Base-by-base conservation (phyloP, 1,140 invertebrate species). In the Plectrocnemia conspersa region DNA sequence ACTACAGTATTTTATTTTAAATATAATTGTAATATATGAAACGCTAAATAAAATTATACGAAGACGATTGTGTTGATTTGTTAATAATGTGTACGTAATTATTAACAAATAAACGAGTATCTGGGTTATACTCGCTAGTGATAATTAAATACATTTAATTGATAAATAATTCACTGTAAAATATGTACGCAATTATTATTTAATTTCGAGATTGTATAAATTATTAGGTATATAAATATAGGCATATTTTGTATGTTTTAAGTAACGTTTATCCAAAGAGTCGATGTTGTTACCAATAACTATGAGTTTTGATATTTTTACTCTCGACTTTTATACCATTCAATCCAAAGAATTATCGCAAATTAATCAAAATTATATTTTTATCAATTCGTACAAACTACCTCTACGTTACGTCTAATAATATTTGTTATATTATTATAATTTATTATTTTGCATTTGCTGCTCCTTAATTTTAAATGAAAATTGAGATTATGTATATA, bases 271-370 rank as follows among this genome's bases (percentile, higher is more conserved):
- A 38, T 48, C 50, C 44, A 56, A 61, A 57, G 49, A 52, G 50
- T 61, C 38, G 50, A 50, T 61, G 59, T 61, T 53, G 54, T 61
- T 61, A 61, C 59, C 59, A 56, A 61, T 56, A 53, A n/a, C n/a
- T n/a, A n/a, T 44, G 32, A 4, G 9, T 36, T 54, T 53, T 47
- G 18, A 45, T 52, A 55, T 61, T 50, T 27, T 53, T 49, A 32
- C 50, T 35, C 54, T 54, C 40, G 35, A 18, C 47, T 55, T 23
- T 53, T 50, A 48, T 59, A 55, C 59, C 54, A 54, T 42, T 19
- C 24, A 38, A 46, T 52, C 59, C 54, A 61, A 61, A 56, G 54
- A 61, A 19, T 38, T 33, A 50, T 19, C 5, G 23, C 13, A 5
- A 24, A 10, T 19, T 25, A 33, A 38, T 24, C 27, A 47, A 10